A percentile compares a stretch with the other conserved stretches of the same genome.
Evolutionary conservation across 2,888 invertebrate genomes (phyloP).

Genomic region (Meganola albula): DNA sequence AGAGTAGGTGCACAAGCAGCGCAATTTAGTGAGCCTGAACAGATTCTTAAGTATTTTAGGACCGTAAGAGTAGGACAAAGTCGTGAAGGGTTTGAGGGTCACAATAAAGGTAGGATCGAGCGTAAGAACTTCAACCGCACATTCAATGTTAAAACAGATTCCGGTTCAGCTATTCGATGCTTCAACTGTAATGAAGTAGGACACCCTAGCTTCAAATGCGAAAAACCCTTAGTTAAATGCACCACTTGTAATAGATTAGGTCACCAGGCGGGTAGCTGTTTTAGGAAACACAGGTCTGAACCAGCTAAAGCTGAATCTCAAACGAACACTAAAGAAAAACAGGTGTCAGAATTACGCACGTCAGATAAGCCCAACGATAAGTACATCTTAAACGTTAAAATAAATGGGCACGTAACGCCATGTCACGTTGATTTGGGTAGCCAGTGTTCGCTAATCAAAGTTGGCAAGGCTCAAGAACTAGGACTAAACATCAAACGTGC

Average conservation of each 20-base stretch:
- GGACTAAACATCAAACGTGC: no score
- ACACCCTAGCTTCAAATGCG: no score
- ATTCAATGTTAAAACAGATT: no score
- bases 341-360: neutral
- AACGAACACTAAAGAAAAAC: neutral
- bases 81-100: no score
- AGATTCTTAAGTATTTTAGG: constrained; percentile 1
- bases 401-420: neutral
- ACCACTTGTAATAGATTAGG: neutral
- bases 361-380: neutral
- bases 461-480: no score
- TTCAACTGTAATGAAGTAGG: no score
- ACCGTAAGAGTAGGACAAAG: no score
- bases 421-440: no score
- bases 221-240: neutral
- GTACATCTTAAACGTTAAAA: neutral
- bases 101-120: neutral
- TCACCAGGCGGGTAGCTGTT: neutral
- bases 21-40: constrained; percentile 1
- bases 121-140: no score
- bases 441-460: no score
- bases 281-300: no score
- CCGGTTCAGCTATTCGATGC: no score
- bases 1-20: constrained; percentile 4
- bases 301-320: neutral